A percentile compares a stretch with the other conserved stretches of the same genome.
Conservation (phyloP, 2,888 invertebrate genomes). For the Lycocerus yunnanus region DNA sequence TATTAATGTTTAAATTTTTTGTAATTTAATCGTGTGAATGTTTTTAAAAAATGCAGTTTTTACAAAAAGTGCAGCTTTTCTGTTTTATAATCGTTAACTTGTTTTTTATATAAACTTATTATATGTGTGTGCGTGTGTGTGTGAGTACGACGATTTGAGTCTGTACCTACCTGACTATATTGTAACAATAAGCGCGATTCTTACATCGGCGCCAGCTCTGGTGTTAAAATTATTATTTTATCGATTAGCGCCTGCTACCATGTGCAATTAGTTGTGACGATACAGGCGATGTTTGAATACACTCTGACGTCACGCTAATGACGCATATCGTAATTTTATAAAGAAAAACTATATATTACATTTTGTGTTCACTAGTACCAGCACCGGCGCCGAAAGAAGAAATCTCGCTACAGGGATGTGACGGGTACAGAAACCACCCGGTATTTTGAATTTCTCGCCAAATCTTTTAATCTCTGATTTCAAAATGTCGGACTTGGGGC, state of each 20-base stretch:
- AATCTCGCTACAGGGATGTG: not conserved
- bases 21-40: slow-evolving; percentile 44
- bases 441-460: not conserved
- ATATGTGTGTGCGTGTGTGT: not conserved
- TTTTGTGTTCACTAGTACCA: not conserved
- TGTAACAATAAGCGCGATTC: slow-evolving; percentile 12
- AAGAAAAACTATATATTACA: not conserved
- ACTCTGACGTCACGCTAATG: too few species aligned
- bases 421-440: not conserved
- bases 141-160: slow-evolving; percentile 14
- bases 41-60: slow-evolving; percentile 33
- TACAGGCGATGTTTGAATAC: too few species aligned
- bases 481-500: not conserved
- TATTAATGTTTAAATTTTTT: slow-evolving; percentile 47
- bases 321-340: too few species aligned
- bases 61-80: slow-evolving; percentile 39
- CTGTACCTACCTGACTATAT: slow-evolving; percentile 34
- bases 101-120: slow-evolving; percentile 35
- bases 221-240: not conserved
- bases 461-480: not conserved
- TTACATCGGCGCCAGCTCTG: not conserved
- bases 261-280: too few species aligned
- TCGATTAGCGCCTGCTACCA: not conserved
- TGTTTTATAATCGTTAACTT: slow-evolving; percentile 41
- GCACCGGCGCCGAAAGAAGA: not conserved